Evolutionary conservation across 2,797 vertebrate species (phyloP).

Genomic region (Enteromius viviparus): DNA sequence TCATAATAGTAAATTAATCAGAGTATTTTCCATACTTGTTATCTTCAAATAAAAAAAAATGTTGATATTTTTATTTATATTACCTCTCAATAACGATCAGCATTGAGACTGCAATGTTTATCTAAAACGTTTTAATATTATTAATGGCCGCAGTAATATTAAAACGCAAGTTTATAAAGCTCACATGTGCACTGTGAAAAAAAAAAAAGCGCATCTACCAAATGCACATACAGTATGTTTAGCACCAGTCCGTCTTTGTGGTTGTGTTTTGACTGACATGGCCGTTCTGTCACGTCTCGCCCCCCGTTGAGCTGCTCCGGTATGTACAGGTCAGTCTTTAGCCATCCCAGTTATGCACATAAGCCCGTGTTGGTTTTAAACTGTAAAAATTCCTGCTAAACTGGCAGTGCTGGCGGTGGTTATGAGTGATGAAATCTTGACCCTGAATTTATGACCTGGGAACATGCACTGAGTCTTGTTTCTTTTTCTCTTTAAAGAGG

Average conservation of each 20-base stretch:
- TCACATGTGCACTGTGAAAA: neutral
- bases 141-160: neutral
- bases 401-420: conserved; percentile 55
- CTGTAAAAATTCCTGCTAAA: conserved; percentile 66
- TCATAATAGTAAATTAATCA: neutral
- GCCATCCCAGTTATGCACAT: conserved; percentile 65
- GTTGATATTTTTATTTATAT: neutral
- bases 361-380: conserved; percentile 69
- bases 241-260: neutral
- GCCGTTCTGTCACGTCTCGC: neutral
- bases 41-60: neutral
- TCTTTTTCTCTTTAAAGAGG: conserved; percentile 20
- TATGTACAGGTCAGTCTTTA: conserved; percentile 54
- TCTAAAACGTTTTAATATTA: neutral
- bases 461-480: conserved; percentile 53
- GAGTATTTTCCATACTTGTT: neutral
- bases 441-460: conserved; percentile 67
- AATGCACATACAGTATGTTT: conserved; percentile 7
- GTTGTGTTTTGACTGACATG: conserved; percentile 14
- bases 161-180: neutral
- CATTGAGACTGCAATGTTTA: neutral
- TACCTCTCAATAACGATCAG: neutral
- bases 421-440: conserved; percentile 67
- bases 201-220: neutral
- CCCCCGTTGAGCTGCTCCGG: conserved; percentile 27